Percentiles rank a stretch among this genome's conserved stretches.
phyloP scores from a whole-genome alignment of 2,888 invertebrate genomes.

The Drosophila emarginata region DNA sequence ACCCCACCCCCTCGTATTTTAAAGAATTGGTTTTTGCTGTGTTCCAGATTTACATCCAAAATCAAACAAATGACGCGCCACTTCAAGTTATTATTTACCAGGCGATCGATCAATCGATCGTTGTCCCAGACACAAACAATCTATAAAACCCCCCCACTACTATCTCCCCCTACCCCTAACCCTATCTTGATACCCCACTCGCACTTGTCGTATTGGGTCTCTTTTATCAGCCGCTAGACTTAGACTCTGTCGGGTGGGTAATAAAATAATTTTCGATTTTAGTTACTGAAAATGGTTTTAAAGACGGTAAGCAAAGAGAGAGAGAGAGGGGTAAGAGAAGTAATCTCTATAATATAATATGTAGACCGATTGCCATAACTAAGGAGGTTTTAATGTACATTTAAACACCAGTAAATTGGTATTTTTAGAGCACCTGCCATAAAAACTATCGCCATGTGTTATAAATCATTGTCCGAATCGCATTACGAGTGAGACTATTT shows the following conservation, averaged over 20 bases:
- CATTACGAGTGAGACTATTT: slow-evolving; percentile 18
- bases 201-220: slow-evolving; percentile 3
- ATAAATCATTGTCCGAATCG: slow-evolving; percentile 63
- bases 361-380: slow-evolving; percentile 24
- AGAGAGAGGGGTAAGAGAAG: slow-evolving; percentile 55
- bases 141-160: neutral
- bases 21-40: slow-evolving; percentile 1
- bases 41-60: slow-evolving; percentile 19
- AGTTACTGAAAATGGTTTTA: neutral
- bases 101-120: slow-evolving; percentile 28
- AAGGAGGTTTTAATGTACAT: slow-evolving; percentile 72
- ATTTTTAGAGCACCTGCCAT: slow-evolving; percentile 72
- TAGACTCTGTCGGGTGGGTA: slow-evolving; percentile 14
- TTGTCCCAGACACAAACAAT: slow-evolving; percentile 29
- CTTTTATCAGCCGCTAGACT: slow-evolving; percentile 3
- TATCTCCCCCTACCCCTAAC: neutral
- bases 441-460: slow-evolving; percentile 45
- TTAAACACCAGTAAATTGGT: slow-evolving; percentile 73
- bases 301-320: slow-evolving; percentile 17
- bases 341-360: neutral
- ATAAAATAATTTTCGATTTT: slow-evolving; percentile 30
- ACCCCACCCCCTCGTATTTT: no score
- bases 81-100: slow-evolving; percentile 16
- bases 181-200: slow-evolving; percentile 15
- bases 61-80: slow-evolving; percentile 11